A percentile compares a stretch with the other conserved stretches of the same genome.
These are phyloP conservation scores for Chlorospingus flavigularis DNA, from an alignment of 2,797 vertebrate species.

Conservation along the genomic window DNA sequence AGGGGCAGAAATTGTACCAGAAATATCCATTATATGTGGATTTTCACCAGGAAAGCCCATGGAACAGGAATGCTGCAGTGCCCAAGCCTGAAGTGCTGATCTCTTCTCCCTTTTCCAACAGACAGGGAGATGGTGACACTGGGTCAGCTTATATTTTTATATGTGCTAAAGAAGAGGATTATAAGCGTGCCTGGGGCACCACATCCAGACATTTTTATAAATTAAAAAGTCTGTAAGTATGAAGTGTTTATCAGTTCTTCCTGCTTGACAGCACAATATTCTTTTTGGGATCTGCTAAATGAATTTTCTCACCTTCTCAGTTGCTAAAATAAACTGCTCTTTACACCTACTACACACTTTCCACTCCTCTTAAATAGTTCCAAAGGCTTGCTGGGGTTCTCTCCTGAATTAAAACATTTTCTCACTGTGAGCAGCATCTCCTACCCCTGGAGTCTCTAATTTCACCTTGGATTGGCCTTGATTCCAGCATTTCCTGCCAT, in stretches of 20 bases:
- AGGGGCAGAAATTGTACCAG: neutral
- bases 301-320: conserved; percentile 41
- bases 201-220: neutral
- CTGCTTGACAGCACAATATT: conserved; percentile 31
- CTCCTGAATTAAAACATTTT: neutral
- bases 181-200: neutral
- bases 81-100: neutral
- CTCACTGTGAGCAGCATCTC: neutral
- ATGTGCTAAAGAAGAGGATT: neutral
- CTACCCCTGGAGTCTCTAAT: neutral
- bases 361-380: neutral
- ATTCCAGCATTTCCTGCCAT: neutral
- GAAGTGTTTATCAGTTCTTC: neutral
- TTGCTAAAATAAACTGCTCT: conserved; percentile 43
- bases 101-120: neutral
- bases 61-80: neutral
- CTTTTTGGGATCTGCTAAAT: conserved; percentile 19
- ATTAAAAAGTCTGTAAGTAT: neutral
- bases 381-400: neutral
- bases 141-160: neutral
- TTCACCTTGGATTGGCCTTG: accelerated
- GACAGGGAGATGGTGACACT: neutral
- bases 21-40: too few species aligned
- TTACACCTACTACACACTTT: conserved; percentile 17
- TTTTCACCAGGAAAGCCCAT: neutral